phyloP scores from a whole-genome alignment of 2,888 invertebrate genomes.

The Plebejus melissa region DNA sequence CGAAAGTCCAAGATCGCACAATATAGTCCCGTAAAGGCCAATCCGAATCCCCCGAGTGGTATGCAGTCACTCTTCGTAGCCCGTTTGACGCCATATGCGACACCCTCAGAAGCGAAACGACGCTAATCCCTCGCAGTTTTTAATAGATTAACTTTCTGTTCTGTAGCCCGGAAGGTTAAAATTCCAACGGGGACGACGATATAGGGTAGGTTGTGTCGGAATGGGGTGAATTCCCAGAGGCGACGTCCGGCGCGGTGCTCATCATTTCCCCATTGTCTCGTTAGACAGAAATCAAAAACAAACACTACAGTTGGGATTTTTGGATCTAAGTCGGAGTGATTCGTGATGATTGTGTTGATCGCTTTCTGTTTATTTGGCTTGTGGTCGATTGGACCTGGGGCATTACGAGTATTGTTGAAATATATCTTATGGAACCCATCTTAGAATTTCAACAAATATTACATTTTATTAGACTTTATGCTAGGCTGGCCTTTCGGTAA shows the following conservation, averaged over 20 bases:
- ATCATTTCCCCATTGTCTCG: constrained; percentile 80
- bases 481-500: neutral
- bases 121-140: constrained; percentile 43
- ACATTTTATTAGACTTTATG: neutral
- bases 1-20: constrained; percentile 49
- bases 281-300: constrained; percentile 80
- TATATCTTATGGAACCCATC: constrained; percentile 39
- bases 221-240: constrained; percentile 75
- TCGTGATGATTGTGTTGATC: constrained; percentile 63
- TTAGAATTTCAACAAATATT: neutral
- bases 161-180: constrained; percentile 48
- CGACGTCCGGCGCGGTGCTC: constrained; percentile 69
- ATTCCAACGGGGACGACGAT: constrained; percentile 42
- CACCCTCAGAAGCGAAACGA: constrained; percentile 47
- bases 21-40: constrained; percentile 64
- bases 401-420: constrained; percentile 47
- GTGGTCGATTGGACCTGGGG: constrained; percentile 61
- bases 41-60: constrained; percentile 70
- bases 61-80: constrained; percentile 71
- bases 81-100: constrained; percentile 76
- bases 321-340: constrained; percentile 68
- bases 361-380: constrained; percentile 50
- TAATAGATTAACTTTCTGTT: constrained; percentile 51
- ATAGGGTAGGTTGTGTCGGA: constrained; percentile 55
- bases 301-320: constrained; percentile 72